phyloP scores from a whole-genome alignment of 2,797 vertebrate species.

The Sebastes melanostomus region DNA sequence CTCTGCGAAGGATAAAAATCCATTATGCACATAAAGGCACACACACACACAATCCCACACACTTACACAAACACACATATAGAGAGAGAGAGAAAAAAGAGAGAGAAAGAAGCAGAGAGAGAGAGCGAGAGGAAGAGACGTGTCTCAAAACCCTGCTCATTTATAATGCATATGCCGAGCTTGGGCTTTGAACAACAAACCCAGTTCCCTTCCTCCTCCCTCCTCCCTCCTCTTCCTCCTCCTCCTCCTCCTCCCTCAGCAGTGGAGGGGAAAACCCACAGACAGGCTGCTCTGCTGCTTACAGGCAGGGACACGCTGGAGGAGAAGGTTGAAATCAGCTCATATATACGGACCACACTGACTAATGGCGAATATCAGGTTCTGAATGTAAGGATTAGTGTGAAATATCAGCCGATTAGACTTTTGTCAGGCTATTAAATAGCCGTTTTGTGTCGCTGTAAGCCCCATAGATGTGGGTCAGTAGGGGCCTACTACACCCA shows the following conservation, averaged over 20 bases:
- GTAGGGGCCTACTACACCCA: too few relatives aligned
- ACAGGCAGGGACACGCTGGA: slow-evolving; percentile 35
- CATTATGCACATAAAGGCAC: slow-evolving; percentile 52
- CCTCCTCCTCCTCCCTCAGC: neutral
- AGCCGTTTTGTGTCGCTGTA: too few relatives aligned
- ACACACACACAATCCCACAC: neutral
- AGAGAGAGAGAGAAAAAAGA: slow-evolving; percentile 8
- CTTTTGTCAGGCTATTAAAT: too few relatives aligned
- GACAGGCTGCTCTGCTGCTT: slow-evolving; percentile 32
- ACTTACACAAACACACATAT: neutral
- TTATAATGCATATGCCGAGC: slow-evolving; percentile 61
- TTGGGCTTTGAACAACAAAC: slow-evolving; percentile 62
- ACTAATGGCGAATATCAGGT: neutral
- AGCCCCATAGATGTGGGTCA: too few relatives aligned
- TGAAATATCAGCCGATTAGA: neutral
- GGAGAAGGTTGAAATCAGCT: slow-evolving; percentile 29
- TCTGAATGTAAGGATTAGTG: neutral
- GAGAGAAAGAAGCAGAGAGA: slow-evolving; percentile 16
- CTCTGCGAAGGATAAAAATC: slow-evolving; percentile 65
- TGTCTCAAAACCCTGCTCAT: slow-evolving; percentile 61
- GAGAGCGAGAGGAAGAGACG: slow-evolving; percentile 27
- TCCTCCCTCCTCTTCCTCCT: neutral
- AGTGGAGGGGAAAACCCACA: slow-evolving; percentile 52
- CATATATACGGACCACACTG: neutral
- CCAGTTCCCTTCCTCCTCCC: slow-evolving; percentile 22